Evolutionary conservation across 2,797 vertebrate genomes (phyloP), one percentile per base, ranked within the genome.

Genomic region (Poecilia wingei): DNA sequence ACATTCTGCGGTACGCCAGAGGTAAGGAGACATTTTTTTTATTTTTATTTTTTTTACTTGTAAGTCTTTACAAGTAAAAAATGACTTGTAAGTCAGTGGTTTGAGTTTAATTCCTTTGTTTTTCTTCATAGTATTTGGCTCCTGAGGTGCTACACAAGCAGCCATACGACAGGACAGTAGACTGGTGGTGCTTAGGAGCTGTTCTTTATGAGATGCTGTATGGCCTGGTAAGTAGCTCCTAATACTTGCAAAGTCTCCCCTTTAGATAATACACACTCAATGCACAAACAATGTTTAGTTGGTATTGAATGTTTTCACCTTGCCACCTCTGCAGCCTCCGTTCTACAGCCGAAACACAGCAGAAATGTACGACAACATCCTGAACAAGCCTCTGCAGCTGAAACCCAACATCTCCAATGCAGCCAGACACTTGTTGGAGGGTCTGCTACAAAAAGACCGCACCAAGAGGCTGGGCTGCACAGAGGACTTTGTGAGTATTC

Each of bases 141-240:
- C 98, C 98, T 18, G 98, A 99, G 90, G 98, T 99, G 82, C 95
- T 99, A 77, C 98, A 99, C 90, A 99, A 99, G 95, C 98, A 99
- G 92, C 98, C 98, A 0, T 99, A 99, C 10, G 98, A 99, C 92
- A 92, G 98, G 46, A 98, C 98, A 0, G 98, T 99, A 72, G 98
- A 99, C 95, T 99, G 98, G 98, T 99, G 98, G 98, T 99, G 98
- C 91, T 95, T 99, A 84, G 98, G 98, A 64, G 98, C 98, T 0
- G 98, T 99, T 82, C 93, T 99, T 22, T 99, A 99, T 0, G 98
- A 99, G 93, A 99, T 99, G 98, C 95, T 99, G 6, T 99, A 99
- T 77, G 98, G 98, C 93, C 92, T 99, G 97, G 98, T 99, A 95
- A 96, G 97, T 93, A 39, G 76, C 2, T 22, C 20, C 2, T 41